Evolutionary conservation across 2,113 vertebrate genomes (phyloP).

Genomic region (Poecile atricapillus): DNA sequence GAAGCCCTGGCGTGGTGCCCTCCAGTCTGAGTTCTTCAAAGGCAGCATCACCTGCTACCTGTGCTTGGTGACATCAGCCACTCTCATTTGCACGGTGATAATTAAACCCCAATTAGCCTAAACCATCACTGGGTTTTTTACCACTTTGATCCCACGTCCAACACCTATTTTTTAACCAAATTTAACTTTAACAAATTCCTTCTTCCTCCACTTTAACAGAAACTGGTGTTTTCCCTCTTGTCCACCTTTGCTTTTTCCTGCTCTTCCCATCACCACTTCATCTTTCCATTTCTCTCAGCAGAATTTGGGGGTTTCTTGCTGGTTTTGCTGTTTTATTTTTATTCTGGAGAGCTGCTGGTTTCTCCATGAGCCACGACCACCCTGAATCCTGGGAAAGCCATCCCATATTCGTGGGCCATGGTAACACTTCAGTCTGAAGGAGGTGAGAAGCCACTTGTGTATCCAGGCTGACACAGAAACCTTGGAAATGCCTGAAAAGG

Average conservation of each 20-base stretch:
- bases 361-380: neutral
- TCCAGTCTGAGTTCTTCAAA: neutral
- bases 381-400: neutral
- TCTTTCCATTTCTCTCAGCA: neutral
- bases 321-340: neutral
- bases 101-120: neutral
- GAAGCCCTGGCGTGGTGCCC: neutral
- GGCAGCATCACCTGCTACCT: neutral
- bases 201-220: neutral
- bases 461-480: neutral
- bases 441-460: neutral
- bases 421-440: neutral
- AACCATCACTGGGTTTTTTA: neutral
- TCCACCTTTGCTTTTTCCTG: neutral
- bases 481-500: neutral
- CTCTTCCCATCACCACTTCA: neutral
- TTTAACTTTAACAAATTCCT: neutral
- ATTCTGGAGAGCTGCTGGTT: neutral
- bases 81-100: neutral
- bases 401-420: neutral
- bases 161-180: neutral
- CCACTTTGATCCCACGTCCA: rapidly evolving
- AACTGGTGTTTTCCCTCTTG: neutral
- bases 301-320: neutral
- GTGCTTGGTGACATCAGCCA: neutral